Percentiles rank a stretch among this genome's conserved stretches.
Conservation (phyloP, 2,888 invertebrate species). For the Campopleginae sp. region DNA sequence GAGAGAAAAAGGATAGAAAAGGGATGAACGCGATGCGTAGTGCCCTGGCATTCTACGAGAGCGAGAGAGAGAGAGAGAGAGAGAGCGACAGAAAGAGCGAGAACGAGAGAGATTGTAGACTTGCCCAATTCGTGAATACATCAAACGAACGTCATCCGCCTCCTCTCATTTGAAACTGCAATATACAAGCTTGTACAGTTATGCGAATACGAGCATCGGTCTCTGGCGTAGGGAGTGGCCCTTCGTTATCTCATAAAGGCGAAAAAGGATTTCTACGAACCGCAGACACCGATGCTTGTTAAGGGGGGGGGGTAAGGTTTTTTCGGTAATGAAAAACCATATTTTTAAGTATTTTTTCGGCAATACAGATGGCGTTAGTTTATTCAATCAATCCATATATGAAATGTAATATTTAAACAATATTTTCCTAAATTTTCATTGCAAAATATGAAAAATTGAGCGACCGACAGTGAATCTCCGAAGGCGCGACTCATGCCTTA, state of each 20-base stretch:
- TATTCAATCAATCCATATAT: constrained; percentile 6
- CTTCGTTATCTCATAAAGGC: constrained; percentile 54
- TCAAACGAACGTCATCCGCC: constrained; percentile 57
- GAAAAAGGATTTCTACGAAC: constrained; percentile 45
- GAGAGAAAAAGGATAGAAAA: constrained; percentile 19
- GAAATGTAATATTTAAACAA: constrained; percentile 14
- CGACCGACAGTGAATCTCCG: constrained; percentile 42
- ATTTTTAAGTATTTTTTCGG: constrained; percentile 23
- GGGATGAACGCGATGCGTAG: constrained; percentile 10
- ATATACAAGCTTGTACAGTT: constrained; percentile 12
- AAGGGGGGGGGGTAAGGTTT: constrained; percentile 33
- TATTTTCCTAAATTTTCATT: constrained; percentile 8
- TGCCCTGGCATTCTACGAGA: constrained; percentile 9
- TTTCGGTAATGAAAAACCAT: constrained; percentile 13
- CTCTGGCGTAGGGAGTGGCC: constrained; percentile 43
- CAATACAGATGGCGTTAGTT: constrained; percentile 18
- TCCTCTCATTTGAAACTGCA: not conserved
- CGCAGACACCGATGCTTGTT: constrained; percentile 41
- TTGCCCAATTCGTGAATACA: constrained; percentile 64
- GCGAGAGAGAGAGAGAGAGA: not conserved
- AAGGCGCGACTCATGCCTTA: too few species aligned
- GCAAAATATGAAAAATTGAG: constrained; percentile 37
- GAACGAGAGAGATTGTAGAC: constrained; percentile 52
- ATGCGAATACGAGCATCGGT: constrained; percentile 7
- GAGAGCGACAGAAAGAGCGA: not conserved